These are phyloP conservation scores for Drosophila mulleri DNA, from an alignment of 2,888 invertebrate species.

Conservation along the genomic window DNA sequence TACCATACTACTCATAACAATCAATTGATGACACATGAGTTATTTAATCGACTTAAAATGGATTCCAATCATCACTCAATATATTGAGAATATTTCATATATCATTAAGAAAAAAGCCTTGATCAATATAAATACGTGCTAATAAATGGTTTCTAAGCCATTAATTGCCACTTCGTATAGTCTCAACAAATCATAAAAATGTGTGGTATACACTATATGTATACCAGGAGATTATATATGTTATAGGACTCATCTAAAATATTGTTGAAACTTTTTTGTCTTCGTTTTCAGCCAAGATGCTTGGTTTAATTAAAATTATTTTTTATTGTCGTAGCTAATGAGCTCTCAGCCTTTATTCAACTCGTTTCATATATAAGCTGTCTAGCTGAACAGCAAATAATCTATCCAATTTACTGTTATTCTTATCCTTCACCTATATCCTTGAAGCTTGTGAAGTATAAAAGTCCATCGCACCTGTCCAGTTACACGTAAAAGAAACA, in stretches of 20 bases:
- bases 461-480: constrained; percentile 7
- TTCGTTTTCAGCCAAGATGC: background rate
- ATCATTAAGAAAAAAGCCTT: background rate
- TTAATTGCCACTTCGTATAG: too few species aligned
- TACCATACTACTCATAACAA: background rate
- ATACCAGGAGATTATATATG: background rate
- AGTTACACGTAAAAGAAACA: background rate
- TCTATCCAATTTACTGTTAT: background rate
- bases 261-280: background rate
- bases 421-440: background rate
- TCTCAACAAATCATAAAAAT: background rate
- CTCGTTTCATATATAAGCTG: background rate
- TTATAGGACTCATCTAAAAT: background rate
- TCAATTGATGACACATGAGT: background rate
- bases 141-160: background rate
- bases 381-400: background rate
- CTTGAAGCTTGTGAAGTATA: constrained; percentile 31
- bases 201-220: too few species aligned
- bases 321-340: background rate
- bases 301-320: background rate
- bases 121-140: background rate
- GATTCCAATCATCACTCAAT: background rate
- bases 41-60: background rate
- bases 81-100: background rate
- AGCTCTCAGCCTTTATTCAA: background rate